phyloP scores from a whole-genome alignment of 2,888 invertebrate species.

The Taphrorychus bicolor region DNA sequence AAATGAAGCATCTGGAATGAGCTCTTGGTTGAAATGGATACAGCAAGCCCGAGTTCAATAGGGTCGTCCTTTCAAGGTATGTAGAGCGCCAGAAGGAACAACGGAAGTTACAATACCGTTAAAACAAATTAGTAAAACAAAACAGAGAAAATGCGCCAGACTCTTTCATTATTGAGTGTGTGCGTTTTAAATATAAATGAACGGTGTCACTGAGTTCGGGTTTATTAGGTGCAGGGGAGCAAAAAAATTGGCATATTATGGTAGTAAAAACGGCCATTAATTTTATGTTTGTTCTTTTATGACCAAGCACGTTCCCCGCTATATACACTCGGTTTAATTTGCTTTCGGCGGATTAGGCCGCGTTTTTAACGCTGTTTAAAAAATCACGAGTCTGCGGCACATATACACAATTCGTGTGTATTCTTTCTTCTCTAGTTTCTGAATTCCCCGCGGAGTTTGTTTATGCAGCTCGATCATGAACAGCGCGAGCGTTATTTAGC shows the following conservation, averaged over 20 bases:
- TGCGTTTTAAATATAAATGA: neutral
- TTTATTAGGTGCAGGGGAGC: slow-evolving; percentile 13
- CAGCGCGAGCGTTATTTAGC: neutral
- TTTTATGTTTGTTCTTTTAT: slow-evolving; percentile 18
- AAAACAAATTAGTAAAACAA: neutral
- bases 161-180: neutral
- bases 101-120: too few species aligned
- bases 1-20: too few species aligned
- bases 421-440: neutral
- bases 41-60: too few species aligned
- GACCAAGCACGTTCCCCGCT: neutral
- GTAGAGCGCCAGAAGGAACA: too few species aligned
- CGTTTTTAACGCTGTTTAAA: too few species aligned
- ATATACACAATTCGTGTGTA: neutral
- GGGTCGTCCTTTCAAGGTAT: too few species aligned
- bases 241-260: slow-evolving; percentile 12
- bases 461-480: neutral
- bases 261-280: slow-evolving; percentile 18
- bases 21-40: too few species aligned
- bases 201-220: neutral
- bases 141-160: neutral
- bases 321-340: neutral
- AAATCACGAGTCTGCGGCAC: neutral
- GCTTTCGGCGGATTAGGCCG: neutral
- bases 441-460: neutral